phyloP scores from a whole-genome alignment of 64 coral and sea anemone species.

The Pocillopora verrucosa region DNA sequence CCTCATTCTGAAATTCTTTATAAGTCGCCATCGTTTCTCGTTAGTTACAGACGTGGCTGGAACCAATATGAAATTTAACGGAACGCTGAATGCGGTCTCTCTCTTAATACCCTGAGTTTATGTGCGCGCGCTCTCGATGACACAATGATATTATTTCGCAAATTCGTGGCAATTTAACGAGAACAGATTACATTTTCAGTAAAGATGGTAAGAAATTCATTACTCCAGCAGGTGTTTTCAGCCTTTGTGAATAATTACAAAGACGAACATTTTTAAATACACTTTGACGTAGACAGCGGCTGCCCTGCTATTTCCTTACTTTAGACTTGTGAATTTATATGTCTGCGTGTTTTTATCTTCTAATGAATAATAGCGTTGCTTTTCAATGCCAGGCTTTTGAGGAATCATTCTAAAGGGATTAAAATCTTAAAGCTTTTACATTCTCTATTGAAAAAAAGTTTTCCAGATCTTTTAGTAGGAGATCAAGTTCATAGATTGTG shows the following conservation, averaged over 20 bases:
- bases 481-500: background rate
- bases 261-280: background rate
- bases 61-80: background rate
- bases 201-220: slow-evolving; percentile 34
- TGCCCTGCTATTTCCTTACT: background rate
- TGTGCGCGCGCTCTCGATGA: background rate
- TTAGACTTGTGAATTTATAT: background rate
- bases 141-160: background rate
- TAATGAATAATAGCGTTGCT: background rate
- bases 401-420: background rate
- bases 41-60: background rate
- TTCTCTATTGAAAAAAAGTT: background rate
- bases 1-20: slow-evolving; percentile 36
- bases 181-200: slow-evolving; percentile 38
- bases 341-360: background rate
- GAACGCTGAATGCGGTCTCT: background rate
- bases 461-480: too few relatives aligned
- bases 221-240: slow-evolving; percentile 32
- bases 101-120: background rate
- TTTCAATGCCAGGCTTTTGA: slow-evolving; percentile 34
- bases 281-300: background rate
- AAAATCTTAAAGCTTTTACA: slow-evolving; percentile 13
- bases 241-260: slow-evolving; percentile 38
- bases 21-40: slow-evolving; percentile 1
- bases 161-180: slow-evolving; percentile 16